A percentile compares a stretch with the other conserved stretches of the same genome.
Conservation (phyloP, 2,113 vertebrate genomes). For the Stegastes partitus region DNA sequence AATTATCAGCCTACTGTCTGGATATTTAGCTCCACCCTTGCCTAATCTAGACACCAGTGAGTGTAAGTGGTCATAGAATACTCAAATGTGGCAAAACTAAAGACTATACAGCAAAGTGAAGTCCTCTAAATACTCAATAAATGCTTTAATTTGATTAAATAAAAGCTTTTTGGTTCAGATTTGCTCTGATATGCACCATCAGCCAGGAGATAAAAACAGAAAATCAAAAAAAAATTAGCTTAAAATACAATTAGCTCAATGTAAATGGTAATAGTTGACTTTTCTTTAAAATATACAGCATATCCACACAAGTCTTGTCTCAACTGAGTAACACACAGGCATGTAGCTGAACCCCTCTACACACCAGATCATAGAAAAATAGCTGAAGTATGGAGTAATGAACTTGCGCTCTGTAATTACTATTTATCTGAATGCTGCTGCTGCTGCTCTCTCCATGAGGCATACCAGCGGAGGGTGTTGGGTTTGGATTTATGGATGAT, state of each 20-base stretch:
- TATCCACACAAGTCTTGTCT: not conserved
- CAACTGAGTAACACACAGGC: not conserved
- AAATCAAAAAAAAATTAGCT: not conserved
- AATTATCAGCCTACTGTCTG: no score
- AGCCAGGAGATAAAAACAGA: no score
- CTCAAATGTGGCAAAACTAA: no score
- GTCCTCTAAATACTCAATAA: no score
- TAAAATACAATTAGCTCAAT: not conserved
- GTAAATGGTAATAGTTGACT: not conserved
- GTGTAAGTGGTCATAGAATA: no score
- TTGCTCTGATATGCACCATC: no score
- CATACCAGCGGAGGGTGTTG: not conserved
- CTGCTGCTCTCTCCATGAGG: constrained; percentile 18
- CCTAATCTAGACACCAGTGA: no score
- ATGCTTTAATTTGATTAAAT: no score
- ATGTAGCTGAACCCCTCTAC: not conserved
- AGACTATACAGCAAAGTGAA: no score
- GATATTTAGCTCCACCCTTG: no score
- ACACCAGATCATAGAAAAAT: not conserved
- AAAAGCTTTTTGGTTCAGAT: no score
- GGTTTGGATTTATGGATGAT: constrained; percentile 15
- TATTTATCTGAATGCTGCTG: constrained; percentile 3
- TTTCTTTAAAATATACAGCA: not conserved
- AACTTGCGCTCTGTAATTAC: constrained; percentile 19
- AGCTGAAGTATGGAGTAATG: not conserved